Evolutionary conservation across 2,888 invertebrate genomes (phyloP).

Genomic region (Bellardia pandia): DNA sequence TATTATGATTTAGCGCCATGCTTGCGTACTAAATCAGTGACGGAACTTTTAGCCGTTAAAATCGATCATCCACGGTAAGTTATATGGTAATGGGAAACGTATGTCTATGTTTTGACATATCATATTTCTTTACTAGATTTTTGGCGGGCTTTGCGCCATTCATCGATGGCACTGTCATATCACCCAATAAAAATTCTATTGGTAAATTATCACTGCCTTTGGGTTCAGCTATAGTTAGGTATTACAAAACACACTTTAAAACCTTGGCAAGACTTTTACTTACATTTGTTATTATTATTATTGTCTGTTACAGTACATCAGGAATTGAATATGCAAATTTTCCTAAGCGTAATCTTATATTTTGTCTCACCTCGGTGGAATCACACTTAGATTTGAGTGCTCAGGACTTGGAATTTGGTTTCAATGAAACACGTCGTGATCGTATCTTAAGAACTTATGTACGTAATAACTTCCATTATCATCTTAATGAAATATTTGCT

Average conservation of each 20-base stretch:
- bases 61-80: slow-evolving; percentile 89
- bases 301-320: slow-evolving; percentile 84
- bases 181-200: slow-evolving; percentile 84
- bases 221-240: slow-evolving; percentile 85
- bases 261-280: too few relatives aligned
- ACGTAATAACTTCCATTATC: slow-evolving; percentile 96
- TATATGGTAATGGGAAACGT: slow-evolving; percentile 50
- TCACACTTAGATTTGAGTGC: slow-evolving; percentile 93
- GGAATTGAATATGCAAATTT: slow-evolving; percentile 93
- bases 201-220: slow-evolving; percentile 82
- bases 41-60: slow-evolving; percentile 89
- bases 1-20: slow-evolving; percentile 94
- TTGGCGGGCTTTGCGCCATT: slow-evolving; percentile 97
- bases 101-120: slow-evolving; percentile 57
- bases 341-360: slow-evolving; percentile 91
- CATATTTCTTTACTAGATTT: slow-evolving; percentile 85
- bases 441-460: slow-evolving; percentile 95
- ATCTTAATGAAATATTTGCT: slow-evolving; percentile 97
- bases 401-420: slow-evolving; percentile 94
- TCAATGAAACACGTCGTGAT: slow-evolving; percentile 94
- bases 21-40: slow-evolving; percentile 90
- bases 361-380: slow-evolving; percentile 93
- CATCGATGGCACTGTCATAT: slow-evolving; percentile 94
- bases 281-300: background rate
- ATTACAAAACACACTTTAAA: slow-evolving; percentile 63